Percentiles rank a stretch among this genome's conserved stretches.
Conservation (phyloP, 2,113 vertebrate genomes). For the Tenebrosternarchus preto region DNA sequence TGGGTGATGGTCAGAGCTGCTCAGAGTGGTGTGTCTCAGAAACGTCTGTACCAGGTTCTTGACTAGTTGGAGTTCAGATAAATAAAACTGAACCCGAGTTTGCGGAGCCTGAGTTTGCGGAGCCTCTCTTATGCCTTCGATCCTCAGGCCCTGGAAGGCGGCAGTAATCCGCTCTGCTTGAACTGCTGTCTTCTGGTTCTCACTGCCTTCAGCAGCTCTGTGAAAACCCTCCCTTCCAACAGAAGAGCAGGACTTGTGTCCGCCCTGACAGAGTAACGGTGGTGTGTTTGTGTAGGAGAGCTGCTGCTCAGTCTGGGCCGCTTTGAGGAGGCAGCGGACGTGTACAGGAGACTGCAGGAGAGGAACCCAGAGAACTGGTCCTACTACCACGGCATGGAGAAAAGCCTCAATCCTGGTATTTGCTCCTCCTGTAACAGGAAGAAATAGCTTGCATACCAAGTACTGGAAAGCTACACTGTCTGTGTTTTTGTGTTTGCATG, state of each 20-base stretch:
- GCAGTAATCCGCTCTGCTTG: neutral
- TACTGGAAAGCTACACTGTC: neutral
- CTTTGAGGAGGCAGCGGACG: slow-evolving; percentile 87
- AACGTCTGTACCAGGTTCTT: neutral
- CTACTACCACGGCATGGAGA: slow-evolving; percentile 94
- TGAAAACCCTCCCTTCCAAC: neutral
- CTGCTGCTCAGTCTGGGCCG: slow-evolving; percentile 87
- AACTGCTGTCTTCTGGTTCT: neutral
- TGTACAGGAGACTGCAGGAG: slow-evolving; percentile 89
- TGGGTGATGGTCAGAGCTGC: no score
- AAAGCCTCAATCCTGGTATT: slow-evolving; percentile 89
- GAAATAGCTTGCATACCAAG: neutral
- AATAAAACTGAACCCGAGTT: neutral
- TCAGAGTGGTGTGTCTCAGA: no score
- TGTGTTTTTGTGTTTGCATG: neutral
- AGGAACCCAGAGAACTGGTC: slow-evolving; percentile 98
- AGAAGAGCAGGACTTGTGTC: neutral
- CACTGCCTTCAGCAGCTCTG: neutral
- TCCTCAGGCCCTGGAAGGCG: neutral
- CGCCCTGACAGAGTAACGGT: neutral
- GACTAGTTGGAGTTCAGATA: neutral
- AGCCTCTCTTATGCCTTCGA: neutral
- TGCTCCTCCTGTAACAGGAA: neutral
- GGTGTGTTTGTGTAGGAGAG: slow-evolving; percentile 77
- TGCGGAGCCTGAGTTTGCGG: neutral